Percentiles rank a stretch among this genome's conserved stretches.
These are phyloP conservation scores for Heterotis niloticus DNA, from an alignment of 2,113 vertebrate genomes.

Conservation along the genomic window DNA sequence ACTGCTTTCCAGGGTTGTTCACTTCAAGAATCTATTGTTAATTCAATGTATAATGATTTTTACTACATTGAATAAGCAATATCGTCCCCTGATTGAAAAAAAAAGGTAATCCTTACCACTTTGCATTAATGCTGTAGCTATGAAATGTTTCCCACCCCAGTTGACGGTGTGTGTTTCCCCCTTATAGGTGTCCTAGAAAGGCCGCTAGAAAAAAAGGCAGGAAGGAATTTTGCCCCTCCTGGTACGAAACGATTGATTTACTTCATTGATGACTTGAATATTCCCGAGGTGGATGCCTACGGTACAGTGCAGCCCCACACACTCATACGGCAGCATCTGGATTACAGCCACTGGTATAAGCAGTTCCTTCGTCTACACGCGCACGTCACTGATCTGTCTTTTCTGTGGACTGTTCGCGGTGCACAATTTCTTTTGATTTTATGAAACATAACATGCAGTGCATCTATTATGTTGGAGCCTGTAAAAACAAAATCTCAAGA, in stretches of 20 bases:
- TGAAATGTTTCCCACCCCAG: too few relatives aligned
- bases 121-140: neutral
- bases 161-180: neutral
- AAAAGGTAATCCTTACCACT: neutral
- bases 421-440: neutral
- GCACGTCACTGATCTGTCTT: neutral
- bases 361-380: constrained; percentile 15
- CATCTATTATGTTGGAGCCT: too few relatives aligned
- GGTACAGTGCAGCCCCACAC: constrained; percentile 71
- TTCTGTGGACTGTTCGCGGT: neutral
- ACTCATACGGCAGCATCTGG: constrained; percentile 69
- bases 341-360: constrained; percentile 64
- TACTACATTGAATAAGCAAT: neutral
- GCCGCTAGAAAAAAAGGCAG: constrained; percentile 70
- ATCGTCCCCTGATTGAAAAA: neutral
- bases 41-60: neutral
- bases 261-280: constrained; percentile 74
- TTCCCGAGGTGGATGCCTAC: constrained; percentile 68
- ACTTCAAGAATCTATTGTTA: neutral
- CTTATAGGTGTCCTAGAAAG: constrained; percentile 68
- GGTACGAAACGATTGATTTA: constrained; percentile 71
- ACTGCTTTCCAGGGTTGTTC: neutral
- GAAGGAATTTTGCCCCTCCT: constrained; percentile 67
- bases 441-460: too few relatives aligned
- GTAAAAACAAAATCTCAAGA: too few relatives aligned